Evolutionary conservation across 2,113 vertebrate species (phyloP), one percentile per base, ranked within the genome.

Genomic region (Corythornis cristatus): DNA sequence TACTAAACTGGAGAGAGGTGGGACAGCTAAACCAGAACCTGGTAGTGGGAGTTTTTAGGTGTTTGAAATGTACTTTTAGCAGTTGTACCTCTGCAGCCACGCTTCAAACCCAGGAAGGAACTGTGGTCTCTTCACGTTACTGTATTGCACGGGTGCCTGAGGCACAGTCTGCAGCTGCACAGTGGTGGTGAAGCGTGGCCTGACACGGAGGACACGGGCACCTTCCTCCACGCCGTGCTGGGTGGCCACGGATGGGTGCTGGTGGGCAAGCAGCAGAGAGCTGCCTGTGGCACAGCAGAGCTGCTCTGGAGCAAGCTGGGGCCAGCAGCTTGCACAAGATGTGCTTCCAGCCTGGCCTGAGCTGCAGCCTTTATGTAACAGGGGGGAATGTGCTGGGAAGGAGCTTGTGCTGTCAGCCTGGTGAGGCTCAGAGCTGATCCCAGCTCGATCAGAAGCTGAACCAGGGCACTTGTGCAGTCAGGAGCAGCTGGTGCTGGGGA

Each of bases 181-280:
- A 7, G 42, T 50, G 20, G 66, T 8, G 8, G 40, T 11, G 5
- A 2, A 11, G 25, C 1, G 2, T 6, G 26, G 9, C 48, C 4
- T 33, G 35, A 23, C 35, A 33, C 60, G 7, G 43, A 29, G 40
- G 19, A 51, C 53, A 5, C 0, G 1, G 62, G 25, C 4, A 2
- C 31, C 45, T 18, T 45, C 31, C 15, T 8, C 23, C 2, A 1
- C 0, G 4, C 15, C 8, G 28, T 8, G 51, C 4, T 18, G n/a
- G 13, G 40, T 5, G 9, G 7, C 26, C 11, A 0, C 20, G 78
- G 5, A 3, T 0, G 9, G 43, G 21, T 16, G 35, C 54, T 42
- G 60, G 18, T 14, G 8, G 11, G 28, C 33, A 31, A n/a, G 25
- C 11, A 57, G 45, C 42, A 29, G 42, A 1, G 0, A 33, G 35